Percentiles rank a stretch among this genome's conserved stretches.
These are phyloP conservation scores for Catostomus latipinnis DNA, from an alignment of 2,797 vertebrate species.

Conservation along the genomic window DNA sequence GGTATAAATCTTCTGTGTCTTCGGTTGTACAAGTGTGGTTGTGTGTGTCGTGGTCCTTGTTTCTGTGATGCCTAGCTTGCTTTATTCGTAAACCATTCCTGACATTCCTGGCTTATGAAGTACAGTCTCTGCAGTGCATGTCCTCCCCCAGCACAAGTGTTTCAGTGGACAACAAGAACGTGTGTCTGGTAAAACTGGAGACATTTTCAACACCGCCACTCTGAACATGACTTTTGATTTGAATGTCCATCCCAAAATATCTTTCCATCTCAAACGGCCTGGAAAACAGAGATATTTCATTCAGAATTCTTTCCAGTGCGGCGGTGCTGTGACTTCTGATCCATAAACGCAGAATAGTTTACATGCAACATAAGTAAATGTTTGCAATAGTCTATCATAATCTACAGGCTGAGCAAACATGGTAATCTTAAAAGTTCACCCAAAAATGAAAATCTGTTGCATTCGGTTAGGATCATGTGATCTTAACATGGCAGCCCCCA, in stretches of 20 bases:
- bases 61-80: slow-evolving; percentile 13
- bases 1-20: not conserved
- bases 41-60: slow-evolving; percentile 19
- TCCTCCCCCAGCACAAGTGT: not conserved
- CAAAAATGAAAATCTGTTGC: too few species aligned
- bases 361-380: not conserved
- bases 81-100: slow-evolving; percentile 41
- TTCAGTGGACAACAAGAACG: slow-evolving; percentile 23
- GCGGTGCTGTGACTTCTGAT: slow-evolving; percentile 12
- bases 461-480: too few species aligned
- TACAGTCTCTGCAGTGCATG: slow-evolving; percentile 5
- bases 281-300: not conserved
- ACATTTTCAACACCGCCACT: not conserved
- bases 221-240: not conserved
- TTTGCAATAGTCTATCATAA: not conserved
- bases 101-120: slow-evolving; percentile 32
- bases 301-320: not conserved
- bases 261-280: not conserved
- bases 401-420: not conserved
- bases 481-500: too few species aligned
- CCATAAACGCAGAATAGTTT: slow-evolving; percentile 1
- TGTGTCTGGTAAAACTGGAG: slow-evolving; percentile 31
- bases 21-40: not conserved
- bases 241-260: not conserved
- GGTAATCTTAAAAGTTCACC: not conserved